Evolutionary conservation across 2,113 vertebrate species (phyloP).

Genomic region (Clupea harengus): DNA sequence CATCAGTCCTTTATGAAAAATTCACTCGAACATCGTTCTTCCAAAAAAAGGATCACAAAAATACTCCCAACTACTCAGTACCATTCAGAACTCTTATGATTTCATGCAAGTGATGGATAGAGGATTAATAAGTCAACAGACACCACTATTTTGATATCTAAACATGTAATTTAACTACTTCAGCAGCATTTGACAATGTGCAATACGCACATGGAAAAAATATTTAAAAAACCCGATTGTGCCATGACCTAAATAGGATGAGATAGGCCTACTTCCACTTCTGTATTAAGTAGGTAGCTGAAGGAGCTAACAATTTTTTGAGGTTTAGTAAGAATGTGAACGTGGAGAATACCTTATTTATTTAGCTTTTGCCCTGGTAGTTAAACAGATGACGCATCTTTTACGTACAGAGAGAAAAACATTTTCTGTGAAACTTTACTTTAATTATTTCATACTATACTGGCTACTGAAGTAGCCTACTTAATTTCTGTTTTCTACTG

Average conservation of each 20-base stretch:
- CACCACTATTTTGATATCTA: not conserved
- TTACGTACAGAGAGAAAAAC: not conserved
- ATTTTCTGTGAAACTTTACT: not conserved
- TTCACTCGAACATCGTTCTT: slow-evolving; percentile 1
- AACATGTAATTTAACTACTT: not conserved
- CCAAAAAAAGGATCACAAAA: slow-evolving; percentile 3
- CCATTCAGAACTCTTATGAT: not conserved
- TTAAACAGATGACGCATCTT: not conserved
- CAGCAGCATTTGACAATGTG: not conserved
- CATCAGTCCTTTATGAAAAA: not conserved
- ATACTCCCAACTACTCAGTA: not conserved
- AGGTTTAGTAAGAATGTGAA: not conserved
- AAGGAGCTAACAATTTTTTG: not conserved
- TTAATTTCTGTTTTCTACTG: not conserved
- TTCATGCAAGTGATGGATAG: not conserved
- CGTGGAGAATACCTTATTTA: not conserved
- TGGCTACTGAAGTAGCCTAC: not conserved
- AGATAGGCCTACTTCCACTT: not conserved
- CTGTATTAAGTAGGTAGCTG: not conserved
- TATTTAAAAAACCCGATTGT: not conserved
- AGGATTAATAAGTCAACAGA: not conserved
- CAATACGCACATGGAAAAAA: not conserved
- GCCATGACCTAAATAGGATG: not conserved
- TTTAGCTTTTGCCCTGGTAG: not conserved
- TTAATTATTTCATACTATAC: not conserved